These are phyloP conservation scores for Actinia equina DNA, from an alignment of 64 coral and sea anemone genomes.

Conservation along the genomic window DNA sequence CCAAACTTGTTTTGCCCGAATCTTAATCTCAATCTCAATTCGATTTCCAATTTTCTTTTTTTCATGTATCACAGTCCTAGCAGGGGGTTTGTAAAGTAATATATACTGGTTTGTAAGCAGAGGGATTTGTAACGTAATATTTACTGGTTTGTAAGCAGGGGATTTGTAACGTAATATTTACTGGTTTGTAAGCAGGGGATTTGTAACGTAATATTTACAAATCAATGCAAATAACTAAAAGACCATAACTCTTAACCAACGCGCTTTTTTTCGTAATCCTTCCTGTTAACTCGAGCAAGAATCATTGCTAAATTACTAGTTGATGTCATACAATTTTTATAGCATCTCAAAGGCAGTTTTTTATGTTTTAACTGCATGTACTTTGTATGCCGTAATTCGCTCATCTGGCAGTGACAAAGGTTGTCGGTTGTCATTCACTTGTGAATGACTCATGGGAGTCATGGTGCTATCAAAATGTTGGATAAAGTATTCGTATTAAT, in stretches of 20 bases:
- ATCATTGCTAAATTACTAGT: background rate
- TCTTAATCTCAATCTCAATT: too few relatives aligned
- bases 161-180: background rate
- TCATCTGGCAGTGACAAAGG: background rate
- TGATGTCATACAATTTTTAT: background rate
- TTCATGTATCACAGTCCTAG: too few relatives aligned
- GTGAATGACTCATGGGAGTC: background rate
- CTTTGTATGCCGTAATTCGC: background rate
- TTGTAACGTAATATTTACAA: background rate
- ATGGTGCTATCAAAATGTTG: background rate
- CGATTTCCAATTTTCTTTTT: too few relatives aligned
- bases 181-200: background rate
- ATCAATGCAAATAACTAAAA: background rate
- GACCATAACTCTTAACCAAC: background rate
- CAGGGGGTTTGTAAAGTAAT: too few relatives aligned
- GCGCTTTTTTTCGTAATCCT: background rate
- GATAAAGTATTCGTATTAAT: constrained; percentile 4
- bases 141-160: too few relatives aligned
- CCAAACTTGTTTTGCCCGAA: too few relatives aligned
- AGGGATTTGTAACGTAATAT: too few relatives aligned
- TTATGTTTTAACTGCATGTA: background rate
- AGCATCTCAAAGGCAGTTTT: background rate
- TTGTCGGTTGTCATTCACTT: background rate
- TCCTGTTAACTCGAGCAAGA: background rate
- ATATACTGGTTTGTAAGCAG: too few relatives aligned